Conservation (phyloP, 2,113 vertebrate genomes). For the Elgaria multicarinata region DNA sequence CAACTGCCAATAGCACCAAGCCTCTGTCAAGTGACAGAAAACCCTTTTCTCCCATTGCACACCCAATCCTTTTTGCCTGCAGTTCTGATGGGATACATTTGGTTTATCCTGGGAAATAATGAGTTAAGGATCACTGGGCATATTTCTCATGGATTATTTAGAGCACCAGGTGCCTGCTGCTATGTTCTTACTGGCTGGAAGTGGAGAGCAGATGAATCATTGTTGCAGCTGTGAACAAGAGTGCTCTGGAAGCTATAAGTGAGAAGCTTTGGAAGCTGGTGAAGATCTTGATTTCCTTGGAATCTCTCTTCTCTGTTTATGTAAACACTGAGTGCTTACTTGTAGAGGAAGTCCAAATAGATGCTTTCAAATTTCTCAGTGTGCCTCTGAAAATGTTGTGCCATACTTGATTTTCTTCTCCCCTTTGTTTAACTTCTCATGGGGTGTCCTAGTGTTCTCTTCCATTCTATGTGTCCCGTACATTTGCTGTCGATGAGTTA, state of each 20-base stretch:
- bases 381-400: not conserved
- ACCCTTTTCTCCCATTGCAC: not conserved
- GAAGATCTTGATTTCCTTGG: not conserved
- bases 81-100: not conserved
- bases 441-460: not conserved
- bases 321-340: not conserved
- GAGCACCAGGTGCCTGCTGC: constrained; percentile 69
- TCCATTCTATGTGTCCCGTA: not conserved
- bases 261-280: constrained; percentile 37
- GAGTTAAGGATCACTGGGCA: constrained; percentile 47
- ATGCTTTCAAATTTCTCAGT: rapidly evolving
- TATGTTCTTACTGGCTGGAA: constrained; percentile 57
- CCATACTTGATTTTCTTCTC: not conserved
- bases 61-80: not conserved
- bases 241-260: constrained; percentile 57
- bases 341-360: not conserved
- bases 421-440: not conserved
- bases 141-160: constrained; percentile 62
- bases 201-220: constrained; percentile 58
- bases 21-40: not conserved
- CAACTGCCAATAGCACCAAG: not conserved
- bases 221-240: constrained; percentile 62
- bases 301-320: constrained; percentile 31
- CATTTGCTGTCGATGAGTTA: not conserved
- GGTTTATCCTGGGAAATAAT: not conserved